These are phyloP conservation scores for Erebia ligea DNA, from an alignment of 2,888 invertebrate species.

Conservation along the genomic window DNA sequence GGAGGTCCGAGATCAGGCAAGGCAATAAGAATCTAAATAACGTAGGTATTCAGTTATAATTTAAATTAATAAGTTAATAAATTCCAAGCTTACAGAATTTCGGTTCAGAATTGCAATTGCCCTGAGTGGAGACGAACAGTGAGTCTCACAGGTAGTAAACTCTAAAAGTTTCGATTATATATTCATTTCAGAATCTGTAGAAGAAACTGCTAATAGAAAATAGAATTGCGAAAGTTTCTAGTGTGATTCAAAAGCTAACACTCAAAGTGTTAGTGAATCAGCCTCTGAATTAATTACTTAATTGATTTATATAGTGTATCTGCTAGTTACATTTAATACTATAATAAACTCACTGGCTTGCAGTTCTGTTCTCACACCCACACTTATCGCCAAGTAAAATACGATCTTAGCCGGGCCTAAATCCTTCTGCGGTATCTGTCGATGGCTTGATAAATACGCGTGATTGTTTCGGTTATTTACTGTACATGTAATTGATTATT, in stretches of 20 bases:
- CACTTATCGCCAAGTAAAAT: slow-evolving; percentile 54
- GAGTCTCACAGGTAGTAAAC: too few relatives aligned
- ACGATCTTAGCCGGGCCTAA: slow-evolving; percentile 56
- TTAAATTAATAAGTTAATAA: too few relatives aligned
- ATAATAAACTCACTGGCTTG: slow-evolving; percentile 12
- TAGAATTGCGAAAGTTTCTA: background rate
- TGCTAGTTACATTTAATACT: slow-evolving; percentile 9
- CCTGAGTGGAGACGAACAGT: too few relatives aligned
- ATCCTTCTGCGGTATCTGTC: slow-evolving; percentile 53
- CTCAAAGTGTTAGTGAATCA: background rate
- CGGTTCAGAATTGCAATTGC: too few relatives aligned
- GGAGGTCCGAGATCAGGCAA: too few relatives aligned
- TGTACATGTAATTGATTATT: slow-evolving; percentile 19
- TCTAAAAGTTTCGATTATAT: too few relatives aligned
- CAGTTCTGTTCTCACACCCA: slow-evolving; percentile 49
- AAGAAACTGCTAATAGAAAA: background rate
- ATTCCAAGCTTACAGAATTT: too few relatives aligned
- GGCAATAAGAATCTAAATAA: too few relatives aligned
- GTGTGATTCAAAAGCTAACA: slow-evolving; percentile 2
- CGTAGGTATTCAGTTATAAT: too few relatives aligned
- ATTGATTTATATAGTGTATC: slow-evolving; percentile 5
- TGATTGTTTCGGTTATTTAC: slow-evolving; percentile 57
- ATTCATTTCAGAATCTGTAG: background rate
- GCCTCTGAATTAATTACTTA: background rate
- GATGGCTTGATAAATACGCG: slow-evolving; percentile 52